Base-by-base conservation (phyloP, 2,797 vertebrate species). In the Varecia variegata region DNA sequence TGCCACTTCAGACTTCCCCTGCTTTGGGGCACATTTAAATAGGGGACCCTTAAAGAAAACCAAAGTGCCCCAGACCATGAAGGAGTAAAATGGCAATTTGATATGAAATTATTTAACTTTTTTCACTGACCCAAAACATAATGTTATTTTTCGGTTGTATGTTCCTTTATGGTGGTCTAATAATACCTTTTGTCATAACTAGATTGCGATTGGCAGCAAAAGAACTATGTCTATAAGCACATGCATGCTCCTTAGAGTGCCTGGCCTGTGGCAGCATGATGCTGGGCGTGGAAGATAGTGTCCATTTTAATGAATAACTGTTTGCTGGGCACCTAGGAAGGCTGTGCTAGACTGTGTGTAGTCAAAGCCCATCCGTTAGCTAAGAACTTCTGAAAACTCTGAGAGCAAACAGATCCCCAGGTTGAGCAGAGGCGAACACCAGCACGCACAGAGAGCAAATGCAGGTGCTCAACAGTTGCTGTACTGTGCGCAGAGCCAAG, bases 331-430 rank as follows among this genome's bases (percentile, higher is more conserved):
- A 0, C 23, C 40, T 27, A 40, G 91, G 17, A 73, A 58, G 2
- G 0, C 70, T 2, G 2, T 40, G 47, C 35, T 18, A 43, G 70
- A n/a, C 47, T 1, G 1, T 9, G 50, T 0, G 2, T 4, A 1
- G 25, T 43, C 76, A 45, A 2, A 0, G 4, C 35, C 30, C 70
- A 21, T 1, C 18, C 11, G 0, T 35, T 12, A 9, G 40, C 2
- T 23, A 40, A 43, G 60, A 71, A 35, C 60, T 81, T 40, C 77
- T n/a, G 67, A 52, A 62, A 88, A 7, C 13, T 17, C 30, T 20
- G 2, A 38, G 10, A 3, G 32, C 35, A n/a, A 25, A 60, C 7
- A 11, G 77, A 71, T 14, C 40, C 3, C 25, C 50, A 5, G 40
- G 30, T 5, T 23, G 13, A 17, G 47, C n/a, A 65, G 54, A 30